Evolutionary conservation across 2,888 invertebrate genomes (phyloP), one percentile per base, ranked within the genome.

Genomic region (Drosophila engyochracea): DNA sequence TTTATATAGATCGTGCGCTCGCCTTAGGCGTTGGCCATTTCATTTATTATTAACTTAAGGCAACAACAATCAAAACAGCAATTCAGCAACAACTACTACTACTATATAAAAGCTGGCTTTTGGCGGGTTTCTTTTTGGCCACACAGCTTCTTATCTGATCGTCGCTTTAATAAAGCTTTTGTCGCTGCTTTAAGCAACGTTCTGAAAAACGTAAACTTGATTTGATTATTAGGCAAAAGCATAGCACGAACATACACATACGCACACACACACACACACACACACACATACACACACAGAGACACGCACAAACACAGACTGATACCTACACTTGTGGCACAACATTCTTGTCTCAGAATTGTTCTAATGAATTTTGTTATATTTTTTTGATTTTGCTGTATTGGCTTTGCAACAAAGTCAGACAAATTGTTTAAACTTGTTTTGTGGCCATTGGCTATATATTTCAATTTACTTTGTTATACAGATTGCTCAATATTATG

Each of bases 11-110:
- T 89, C 86, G 91, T 79, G 85, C 76, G 83, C 79, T 82, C 33
- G 85, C 85, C 89, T 88, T 71, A 88, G 85, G 85, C 90, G 89
- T 86, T 90, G 90, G 71, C 89, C 85, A 88, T 82, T 74, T 87
- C 76, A 79, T 88, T 88, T 83, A 74, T 80, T 85, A 74, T 81
- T 69, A 74, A 76, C 76, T 66, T 61, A 55, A 58, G 41, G 33
- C 67, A 69, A 65, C 57, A 66, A 63, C 41, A 74, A 47, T 68
- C 41, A 68, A 64, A 66, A 54, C 54, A 53, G 28, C 55, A 55
- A 57, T 37, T 52, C 60, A 30, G 31, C 49, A 25, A 22, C 47
- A 47, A 25, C 47, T 16, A 25, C 47, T 16, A 47, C 22, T 9
- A 25, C 47, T 47, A 47, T 49, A 51, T 62, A 54, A 64, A 61